Base-by-base conservation (phyloP, 2,113 vertebrate genomes). In the Falco punctatus region DNA sequence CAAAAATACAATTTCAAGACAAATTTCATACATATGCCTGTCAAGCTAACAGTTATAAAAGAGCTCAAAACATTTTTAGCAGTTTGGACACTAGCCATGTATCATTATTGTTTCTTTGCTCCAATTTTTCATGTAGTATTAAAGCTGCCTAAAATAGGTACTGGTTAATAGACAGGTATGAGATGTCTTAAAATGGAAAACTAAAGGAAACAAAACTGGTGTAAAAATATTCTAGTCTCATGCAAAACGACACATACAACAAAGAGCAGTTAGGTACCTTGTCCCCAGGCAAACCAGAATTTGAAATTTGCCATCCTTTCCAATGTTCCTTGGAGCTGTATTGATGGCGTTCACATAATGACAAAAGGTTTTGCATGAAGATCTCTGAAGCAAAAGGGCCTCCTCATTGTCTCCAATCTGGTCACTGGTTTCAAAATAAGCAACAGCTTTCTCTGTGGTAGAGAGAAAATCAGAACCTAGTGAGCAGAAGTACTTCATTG, bases 281-380 rank as follows among this genome's bases (percentile, higher is more conserved):
- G 99, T 98, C 87, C 99, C 99, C n/a, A 99, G 98, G 97, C 99
- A 99, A 95, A 99, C 98, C 24, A 99, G 98, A 90, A 99, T 98
- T 96, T 99, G 99, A 97, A 99, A 99, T 95, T 99, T 99, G 42
- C 99, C 99, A 1, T 99, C 99, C 96, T 99, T 99, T 40, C 99
- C 99, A 11, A 99, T 99, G 97, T 97, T 99, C 86, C 99, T 97
- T 49, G 99, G 98, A 13, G 99, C 99, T 13, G 98, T 98, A 66
- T 99, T 99, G 93, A 99, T 99, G 81, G 99, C 98, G 23, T 97
- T 98, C 82, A 99, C 99, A 3, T 99, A 99, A 93, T 98, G 99
- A 96, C 99, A 99, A 94, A 99, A 98, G 11, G 98, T 98, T 96
- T 98, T 98, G 65, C 98, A 98, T 5, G 98, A 98, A 33, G 98